A percentile compares a stretch with the other conserved stretches of the same genome.
These are phyloP conservation scores for Nephrotoma appendiculata DNA, from an alignment of 2,888 invertebrate species.

Conservation along the genomic window DNA sequence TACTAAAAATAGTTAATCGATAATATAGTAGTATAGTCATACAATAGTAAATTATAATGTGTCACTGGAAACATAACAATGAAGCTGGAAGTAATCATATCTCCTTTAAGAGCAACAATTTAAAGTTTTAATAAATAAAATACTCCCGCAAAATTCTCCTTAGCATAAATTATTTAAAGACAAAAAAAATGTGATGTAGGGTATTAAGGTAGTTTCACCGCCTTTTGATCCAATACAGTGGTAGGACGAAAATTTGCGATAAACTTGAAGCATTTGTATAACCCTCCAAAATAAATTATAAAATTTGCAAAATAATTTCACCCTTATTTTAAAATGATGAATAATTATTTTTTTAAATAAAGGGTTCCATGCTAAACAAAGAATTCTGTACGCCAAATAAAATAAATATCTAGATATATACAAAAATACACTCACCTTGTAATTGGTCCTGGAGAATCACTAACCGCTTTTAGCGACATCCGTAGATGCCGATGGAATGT, in stretches of 20 bases:
- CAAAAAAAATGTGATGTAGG: too few relatives aligned
- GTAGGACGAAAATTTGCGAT: background rate
- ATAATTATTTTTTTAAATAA: background rate
- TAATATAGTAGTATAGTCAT: too few relatives aligned
- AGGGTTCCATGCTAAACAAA: background rate
- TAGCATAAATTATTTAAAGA: too few relatives aligned
- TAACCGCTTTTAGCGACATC: slow-evolving; percentile 31
- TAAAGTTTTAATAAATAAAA: too few relatives aligned
- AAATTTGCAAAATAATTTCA: background rate
- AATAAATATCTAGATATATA: background rate
- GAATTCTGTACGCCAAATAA: background rate
- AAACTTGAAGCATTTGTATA: background rate
- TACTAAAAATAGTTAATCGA: too few relatives aligned
- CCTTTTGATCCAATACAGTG: background rate
- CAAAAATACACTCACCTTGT: slow-evolving; percentile 24
- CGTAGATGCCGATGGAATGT: slow-evolving; percentile 31
- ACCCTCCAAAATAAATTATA: background rate
- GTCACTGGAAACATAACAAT: too few relatives aligned
- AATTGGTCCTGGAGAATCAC: slow-evolving; percentile 31
- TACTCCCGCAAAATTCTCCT: too few relatives aligned
- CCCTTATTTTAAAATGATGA: background rate
- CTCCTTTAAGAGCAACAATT: too few relatives aligned
- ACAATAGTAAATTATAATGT: too few relatives aligned
- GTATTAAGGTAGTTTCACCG: too few relatives aligned
- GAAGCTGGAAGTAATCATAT: too few relatives aligned